Conservation (phyloP, 2,113 vertebrate genomes). For the Ellobius talpinus region DNA sequence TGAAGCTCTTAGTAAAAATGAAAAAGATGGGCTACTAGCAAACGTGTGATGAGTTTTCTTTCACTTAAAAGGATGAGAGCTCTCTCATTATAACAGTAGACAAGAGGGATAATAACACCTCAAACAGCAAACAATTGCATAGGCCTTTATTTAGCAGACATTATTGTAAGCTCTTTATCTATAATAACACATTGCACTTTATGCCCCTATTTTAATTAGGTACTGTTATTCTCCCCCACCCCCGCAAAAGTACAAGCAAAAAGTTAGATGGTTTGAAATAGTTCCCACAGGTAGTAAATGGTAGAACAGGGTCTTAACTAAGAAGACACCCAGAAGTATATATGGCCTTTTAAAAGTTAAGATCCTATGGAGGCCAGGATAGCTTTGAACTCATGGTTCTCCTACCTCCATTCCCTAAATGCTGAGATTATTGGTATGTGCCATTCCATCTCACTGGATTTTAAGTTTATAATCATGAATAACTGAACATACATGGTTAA, state of each 20-base stretch:
- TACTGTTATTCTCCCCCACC: background rate
- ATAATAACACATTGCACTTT: conserved; percentile 10
- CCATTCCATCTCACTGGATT: background rate
- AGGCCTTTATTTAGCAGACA: background rate
- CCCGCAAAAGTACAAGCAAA: background rate
- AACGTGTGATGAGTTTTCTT: background rate
- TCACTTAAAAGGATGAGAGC: background rate
- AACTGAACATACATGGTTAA: background rate
- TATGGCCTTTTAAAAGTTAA: background rate
- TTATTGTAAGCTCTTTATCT: conserved; percentile 2
- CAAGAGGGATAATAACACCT: background rate
- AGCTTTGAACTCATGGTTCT: background rate
- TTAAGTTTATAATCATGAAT: conserved; percentile 26
- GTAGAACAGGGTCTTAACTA: conserved; percentile 19
- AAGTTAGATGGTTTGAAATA: background rate
- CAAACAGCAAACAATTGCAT: conserved; percentile 1
- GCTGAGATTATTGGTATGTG: background rate
- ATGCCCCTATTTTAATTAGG: conserved; percentile 1
- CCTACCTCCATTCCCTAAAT: background rate
- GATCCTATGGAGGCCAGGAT: background rate
- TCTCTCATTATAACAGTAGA: conserved; percentile 9
- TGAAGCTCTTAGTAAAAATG: background rate
- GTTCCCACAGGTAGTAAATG: background rate
- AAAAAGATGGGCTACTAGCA: background rate
- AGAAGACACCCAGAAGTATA: background rate